Evolutionary conservation across 2,113 vertebrate species (phyloP), one percentile per base, ranked within the genome.

Genomic region (Pholis gunnellus): DNA sequence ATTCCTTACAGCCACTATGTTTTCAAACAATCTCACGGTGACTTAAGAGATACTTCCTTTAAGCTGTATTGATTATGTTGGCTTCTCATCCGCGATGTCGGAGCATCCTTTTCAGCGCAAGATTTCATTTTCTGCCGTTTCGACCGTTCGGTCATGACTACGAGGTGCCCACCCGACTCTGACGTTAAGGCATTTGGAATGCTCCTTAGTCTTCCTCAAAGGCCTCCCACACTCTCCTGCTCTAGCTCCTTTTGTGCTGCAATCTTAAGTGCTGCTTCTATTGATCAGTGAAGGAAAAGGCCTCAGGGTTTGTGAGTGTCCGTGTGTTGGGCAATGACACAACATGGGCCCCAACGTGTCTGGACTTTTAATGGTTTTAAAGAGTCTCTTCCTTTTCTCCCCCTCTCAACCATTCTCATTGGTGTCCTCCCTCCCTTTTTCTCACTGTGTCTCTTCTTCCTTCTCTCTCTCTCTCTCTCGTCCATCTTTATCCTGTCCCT

Each of bases 301-400:
- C 73, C 75, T 68, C 20, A 29, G 52, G n/a, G 71, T 52, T 11
- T 74, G 59, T 78, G 70, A 20, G 59, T 66, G 52, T 69, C 61
- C 69, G 65, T 44, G 29, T 63, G 48, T 48, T 25, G 57, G 46
- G 57, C 65, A 81, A 40, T 92, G 74, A 87, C 85, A 84, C 68
- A 91, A 87, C 73, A 76, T 64, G 65, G 74, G 83, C 83, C 89
- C 87, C 88, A 71, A 79, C 60, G 81, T 91, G 89, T 88, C 89
- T 86, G 82, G 85, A 88, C 65, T 89, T 79, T 84, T 68, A 92
- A 89, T 89, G 64, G 71, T 42, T 70, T n/a, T n/a, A n/a, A n/a
- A 38, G 27, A 71, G 69, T 42, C 57, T 64, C 78, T 81, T 2
- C 44, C 59, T 31, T 57, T 27, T 31, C 14, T 17, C 48, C 9